A percentile compares a stretch with the other conserved stretches of the same genome.
Evolutionary conservation across 2,888 invertebrate genomes (phyloP).

Genomic region (Sericinus montela): DNA sequence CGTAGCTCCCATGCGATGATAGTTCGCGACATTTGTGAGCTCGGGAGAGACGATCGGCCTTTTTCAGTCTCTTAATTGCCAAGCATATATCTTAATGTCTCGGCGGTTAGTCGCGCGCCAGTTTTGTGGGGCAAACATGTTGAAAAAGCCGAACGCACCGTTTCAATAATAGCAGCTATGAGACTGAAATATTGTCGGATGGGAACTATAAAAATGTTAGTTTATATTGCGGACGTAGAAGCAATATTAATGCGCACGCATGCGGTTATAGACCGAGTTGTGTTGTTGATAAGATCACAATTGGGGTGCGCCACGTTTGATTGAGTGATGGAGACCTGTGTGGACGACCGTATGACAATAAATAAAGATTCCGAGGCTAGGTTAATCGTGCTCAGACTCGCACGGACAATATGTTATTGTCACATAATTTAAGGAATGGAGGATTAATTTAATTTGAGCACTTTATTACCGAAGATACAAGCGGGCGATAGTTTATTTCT

Average conservation of each 20-base stretch:
- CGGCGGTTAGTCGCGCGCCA: constrained; percentile 30
- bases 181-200: constrained; percentile 44
- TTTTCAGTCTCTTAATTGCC: constrained; percentile 65
- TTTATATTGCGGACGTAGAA: constrained; percentile 34
- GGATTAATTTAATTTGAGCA: constrained; percentile 59
- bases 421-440: constrained; percentile 57
- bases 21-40: constrained; percentile 50
- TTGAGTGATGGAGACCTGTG: constrained; percentile 14
- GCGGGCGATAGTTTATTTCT: constrained; percentile 47
- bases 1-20: constrained; percentile 59
- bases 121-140: constrained; percentile 33
- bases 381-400: constrained; percentile 47
- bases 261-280: constrained; percentile 15
- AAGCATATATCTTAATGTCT: constrained; percentile 47
- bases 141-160: constrained; percentile 37
- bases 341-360: constrained; percentile 32
- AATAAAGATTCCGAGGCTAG: constrained; percentile 48
- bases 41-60: constrained; percentile 34
- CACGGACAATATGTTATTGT: constrained; percentile 59
- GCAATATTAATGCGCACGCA: constrained; percentile 7
- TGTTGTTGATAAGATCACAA: constrained; percentile 7
- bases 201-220: constrained; percentile 43
- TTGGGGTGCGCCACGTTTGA: constrained; percentile 15
- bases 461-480: constrained; percentile 44
- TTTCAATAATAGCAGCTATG: constrained; percentile 43